Evolutionary conservation across 2,888 invertebrate species (phyloP), one percentile per base, ranked within the genome.

Genomic region (Copidosoma aretas): DNA sequence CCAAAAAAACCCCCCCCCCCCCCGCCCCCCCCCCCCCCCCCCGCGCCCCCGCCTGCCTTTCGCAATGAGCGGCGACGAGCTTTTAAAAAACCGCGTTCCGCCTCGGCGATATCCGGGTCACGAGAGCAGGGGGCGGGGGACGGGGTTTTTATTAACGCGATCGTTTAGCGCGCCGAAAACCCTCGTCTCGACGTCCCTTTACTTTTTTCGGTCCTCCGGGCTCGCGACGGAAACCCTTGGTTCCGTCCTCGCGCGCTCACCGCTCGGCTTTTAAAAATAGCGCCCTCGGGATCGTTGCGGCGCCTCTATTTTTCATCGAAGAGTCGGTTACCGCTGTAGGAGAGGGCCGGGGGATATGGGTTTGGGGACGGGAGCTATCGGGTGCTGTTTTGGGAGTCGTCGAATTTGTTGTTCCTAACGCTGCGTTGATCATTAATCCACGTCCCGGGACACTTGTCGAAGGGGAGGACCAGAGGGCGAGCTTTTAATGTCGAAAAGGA

Each of bases 381-480:
- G 49, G 19, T 25, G 60, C 25, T 59, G 73, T 72, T 75, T 74
- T 73, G 64, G 71, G 73, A 69, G 60, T 52, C 24, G 41, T 58
- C 41, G 24, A 52, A 61, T 67, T 67, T 62, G 57, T 67, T 61
- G 51, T 5, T 21, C 24, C 39, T 39, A 53, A 53, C 32, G 49
- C 32, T 32, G 32, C 32, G 32, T 32, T 32, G 32, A 32, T 32
- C 8, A 32, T 3, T 3, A 32, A 32, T 3, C 32, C 8, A 32
- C 32, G 32, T 8, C n/a, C n/a, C n/a, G n/a, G n/a, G n/a, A n/a
- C n/a, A n/a, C n/a, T n/a, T n/a, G n/a, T 32, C 32, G 32, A 32
- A 32, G 4, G 32, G 32, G 32, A n/a, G n/a, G n/a, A n/a, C n/a
- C n/a, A n/a, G 32, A 32, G 3, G 32, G 32, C 4, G 8, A 32